phyloP scores from a whole-genome alignment of 2,888 invertebrate species.

The Pristionchus mayeri region DNA sequence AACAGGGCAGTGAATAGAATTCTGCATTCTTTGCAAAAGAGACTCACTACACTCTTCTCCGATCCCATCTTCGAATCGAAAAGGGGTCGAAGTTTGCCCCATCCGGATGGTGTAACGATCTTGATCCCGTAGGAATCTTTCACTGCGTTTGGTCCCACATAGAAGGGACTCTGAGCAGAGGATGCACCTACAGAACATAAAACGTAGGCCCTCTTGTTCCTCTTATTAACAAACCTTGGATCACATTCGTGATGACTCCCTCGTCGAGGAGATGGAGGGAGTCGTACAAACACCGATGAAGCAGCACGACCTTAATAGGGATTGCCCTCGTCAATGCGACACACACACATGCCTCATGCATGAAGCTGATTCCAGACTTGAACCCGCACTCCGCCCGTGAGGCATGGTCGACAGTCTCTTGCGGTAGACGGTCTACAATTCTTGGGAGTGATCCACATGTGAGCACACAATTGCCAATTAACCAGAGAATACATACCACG shows the following conservation, averaged over 20 bases:
- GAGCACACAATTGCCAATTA: background rate
- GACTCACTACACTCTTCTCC: background rate
- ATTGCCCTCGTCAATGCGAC: background rate
- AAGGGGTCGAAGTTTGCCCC: background rate
- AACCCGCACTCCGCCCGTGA: background rate
- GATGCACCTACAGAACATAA: background rate
- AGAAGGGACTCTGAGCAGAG: background rate
- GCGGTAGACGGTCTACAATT: background rate
- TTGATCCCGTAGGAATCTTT: background rate
- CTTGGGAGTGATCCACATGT: no score
- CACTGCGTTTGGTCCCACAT: background rate
- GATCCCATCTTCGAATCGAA: background rate
- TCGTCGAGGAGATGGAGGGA: background rate
- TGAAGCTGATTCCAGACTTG: background rate
- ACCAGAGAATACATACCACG: background rate
- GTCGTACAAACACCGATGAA: background rate
- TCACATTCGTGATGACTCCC: background rate
- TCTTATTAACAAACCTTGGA: background rate
- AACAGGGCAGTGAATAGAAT: background rate
- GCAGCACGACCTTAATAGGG: background rate
- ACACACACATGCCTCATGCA: background rate
- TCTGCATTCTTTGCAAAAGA: no score
- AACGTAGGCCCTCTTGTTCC: background rate
- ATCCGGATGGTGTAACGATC: background rate
- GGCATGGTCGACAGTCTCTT: background rate